Base-by-base conservation (phyloP, 2,113 vertebrate genomes). In the Colistium nudipinnis region DNA sequence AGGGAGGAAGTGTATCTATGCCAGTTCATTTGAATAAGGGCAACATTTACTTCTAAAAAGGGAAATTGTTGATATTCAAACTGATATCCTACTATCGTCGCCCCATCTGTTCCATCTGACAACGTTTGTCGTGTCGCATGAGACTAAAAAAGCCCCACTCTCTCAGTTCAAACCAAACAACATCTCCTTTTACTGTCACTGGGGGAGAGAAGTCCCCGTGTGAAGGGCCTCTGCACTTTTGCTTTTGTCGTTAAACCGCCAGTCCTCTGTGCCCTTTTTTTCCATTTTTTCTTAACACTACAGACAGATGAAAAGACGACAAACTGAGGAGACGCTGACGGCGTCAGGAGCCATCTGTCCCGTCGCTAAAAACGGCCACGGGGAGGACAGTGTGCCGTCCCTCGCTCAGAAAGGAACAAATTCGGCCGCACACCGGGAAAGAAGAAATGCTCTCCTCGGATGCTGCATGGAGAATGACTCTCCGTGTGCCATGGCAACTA, bases 311-410 rank as follows among this genome's bases (percentile, higher is more conserved):
- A 54, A 44, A 43, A 68, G 76, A 83, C 65, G 67, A 82, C 65
- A 70, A 83, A 54, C 14, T 19, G 38, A 68, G 74, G 78, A 78
- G 61, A 41, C 55, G 64, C 61, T 64, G 66, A 62, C 62, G 67
- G 64, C 77, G 64, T n/a, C n/a, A 60, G 44, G 14, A 75, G 81
- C 87, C 86, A 87, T 88, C 89, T 91, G 91, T 76, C 62, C 68
- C 76, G 87, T 83, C 16, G 86, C 88, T 89, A 89, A 81, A 70
- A 62, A 74, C 33, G 16, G 45, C 39, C n/a, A 20, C 31, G 47
- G 52, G 47, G 53, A 76, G 56, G 53, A 44, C 39, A 78, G 60
- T 62, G 81, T 35, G 39, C 38, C n/a, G 80, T 53, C 19, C 28
- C 55, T 66, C 51, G 41, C n/a, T 47, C 54, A 63, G 2, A 41